These are phyloP conservation scores for Watsonalla cultraria DNA, from an alignment of 2,888 invertebrate genomes.

Conservation along the genomic window DNA sequence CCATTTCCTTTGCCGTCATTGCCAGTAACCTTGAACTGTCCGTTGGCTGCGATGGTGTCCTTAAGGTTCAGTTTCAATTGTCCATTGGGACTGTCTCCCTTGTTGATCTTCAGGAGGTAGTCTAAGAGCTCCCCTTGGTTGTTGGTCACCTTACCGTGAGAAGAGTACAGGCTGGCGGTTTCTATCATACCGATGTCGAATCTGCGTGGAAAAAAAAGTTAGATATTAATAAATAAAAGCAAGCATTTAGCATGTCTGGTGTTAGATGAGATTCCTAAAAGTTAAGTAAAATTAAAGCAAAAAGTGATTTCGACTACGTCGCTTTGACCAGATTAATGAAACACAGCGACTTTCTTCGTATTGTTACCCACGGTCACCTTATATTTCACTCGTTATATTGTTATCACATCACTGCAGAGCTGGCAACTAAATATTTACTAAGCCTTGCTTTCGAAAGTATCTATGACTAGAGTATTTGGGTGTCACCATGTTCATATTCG, in stretches of 20 bases:
- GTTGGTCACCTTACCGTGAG: constrained; percentile 71
- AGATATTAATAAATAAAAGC: constrained; percentile 2
- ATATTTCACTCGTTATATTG: too few species aligned
- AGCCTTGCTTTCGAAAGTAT: too few species aligned
- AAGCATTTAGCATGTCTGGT: too few species aligned
- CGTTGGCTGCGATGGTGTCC: constrained; percentile 79
- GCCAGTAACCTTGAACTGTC: constrained; percentile 79
- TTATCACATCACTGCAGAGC: too few species aligned
- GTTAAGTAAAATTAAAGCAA: too few species aligned
- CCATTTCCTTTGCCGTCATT: constrained; percentile 83
- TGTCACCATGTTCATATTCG: background rate
- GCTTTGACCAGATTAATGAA: too few species aligned
- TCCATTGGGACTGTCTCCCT: constrained; percentile 59
- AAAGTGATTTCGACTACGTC: too few species aligned
- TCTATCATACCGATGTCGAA: constrained; percentile 67
- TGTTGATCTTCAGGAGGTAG: constrained; percentile 67
- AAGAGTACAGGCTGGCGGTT: constrained; percentile 64
- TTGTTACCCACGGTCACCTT: too few species aligned
- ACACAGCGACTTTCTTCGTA: too few species aligned
- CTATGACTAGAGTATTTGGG: too few species aligned
- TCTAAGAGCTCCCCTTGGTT: constrained; percentile 74
- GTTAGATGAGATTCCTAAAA: too few species aligned
- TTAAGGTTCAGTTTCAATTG: constrained; percentile 80
- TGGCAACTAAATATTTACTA: too few species aligned
- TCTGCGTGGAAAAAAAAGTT: constrained; percentile 28